phyloP scores from a whole-genome alignment of 2,113 vertebrate genomes.

The Gavialis gangeticus region DNA sequence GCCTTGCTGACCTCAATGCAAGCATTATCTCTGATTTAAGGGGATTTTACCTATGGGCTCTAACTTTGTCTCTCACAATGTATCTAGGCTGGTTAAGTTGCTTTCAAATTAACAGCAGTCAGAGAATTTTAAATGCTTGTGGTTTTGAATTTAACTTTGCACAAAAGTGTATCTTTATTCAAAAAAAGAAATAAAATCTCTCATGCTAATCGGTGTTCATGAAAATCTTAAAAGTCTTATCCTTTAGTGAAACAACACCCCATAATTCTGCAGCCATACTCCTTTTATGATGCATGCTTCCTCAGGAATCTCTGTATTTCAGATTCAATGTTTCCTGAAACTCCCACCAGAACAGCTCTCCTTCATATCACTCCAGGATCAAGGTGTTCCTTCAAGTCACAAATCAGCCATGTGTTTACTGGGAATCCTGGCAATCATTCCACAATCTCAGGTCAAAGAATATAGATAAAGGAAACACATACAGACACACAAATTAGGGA shows the following conservation, averaged over 20 bases:
- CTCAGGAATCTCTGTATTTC: background rate
- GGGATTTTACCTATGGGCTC: background rate
- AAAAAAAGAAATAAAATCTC: background rate
- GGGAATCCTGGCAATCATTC: too few relatives aligned
- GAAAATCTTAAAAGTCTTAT: background rate
- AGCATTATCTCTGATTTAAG: background rate
- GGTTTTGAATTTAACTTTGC: background rate
- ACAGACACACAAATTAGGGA: too few relatives aligned
- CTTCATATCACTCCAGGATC: too few relatives aligned
- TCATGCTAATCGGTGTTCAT: background rate
- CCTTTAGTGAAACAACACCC: too few relatives aligned
- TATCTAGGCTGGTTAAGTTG: background rate
- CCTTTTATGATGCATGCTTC: background rate
- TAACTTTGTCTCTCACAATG: background rate
- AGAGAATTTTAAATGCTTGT: background rate
- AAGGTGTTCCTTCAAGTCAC: too few relatives aligned
- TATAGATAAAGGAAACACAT: too few relatives aligned
- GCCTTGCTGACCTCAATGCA: background rate
- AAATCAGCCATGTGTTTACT: too few relatives aligned
- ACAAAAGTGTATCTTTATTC: background rate
- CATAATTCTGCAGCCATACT: background rate
- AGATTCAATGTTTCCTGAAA: background rate
- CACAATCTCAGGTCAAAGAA: too few relatives aligned
- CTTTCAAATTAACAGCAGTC: background rate
- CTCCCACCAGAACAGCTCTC: background rate